Base-by-base conservation (phyloP, 1,140 invertebrate genomes). In the Bombyx mandarina region DNA sequence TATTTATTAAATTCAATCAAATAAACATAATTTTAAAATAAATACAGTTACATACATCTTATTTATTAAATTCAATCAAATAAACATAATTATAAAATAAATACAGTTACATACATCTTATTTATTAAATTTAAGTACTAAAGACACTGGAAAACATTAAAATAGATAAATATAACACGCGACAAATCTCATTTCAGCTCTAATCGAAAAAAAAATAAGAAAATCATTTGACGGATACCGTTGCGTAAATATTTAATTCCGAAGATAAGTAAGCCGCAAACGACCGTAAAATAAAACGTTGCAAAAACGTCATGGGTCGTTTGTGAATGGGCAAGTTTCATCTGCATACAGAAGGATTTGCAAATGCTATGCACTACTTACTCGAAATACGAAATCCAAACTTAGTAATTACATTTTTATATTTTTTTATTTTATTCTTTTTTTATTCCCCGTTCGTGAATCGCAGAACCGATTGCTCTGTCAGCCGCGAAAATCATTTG, bases 281-380 rank as follows among this genome's bases (percentile, higher is more conserved):
- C 52, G 60, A 69, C 56, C 66, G 63, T 69, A 58, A 69, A 69
- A 69, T 66, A 65, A 35, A 65, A 65, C 35, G 58, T 69, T 66
- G 52, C 57, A 47, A 63, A 43, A 69, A 69, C 54, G 59, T 62
- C 54, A 61, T 54, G 57, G 58, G 46, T 68, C 63, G 44, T 57
- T 61, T 63, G 59, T 63, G 57, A 60, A 60, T 54, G 55, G 43
- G 51, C 55, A 55, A 62, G 52, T 67, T 63, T 57, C 60, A 61
- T 66, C 62, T 69, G 64, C 67, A 67, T 70, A 70, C 57, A 61
- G 60, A 63, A 61, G 22, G 58, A 61, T 65, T 65, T 44, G 35
- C 56, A 66, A 67, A 61, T 63, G 71, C 71, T 64, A 76, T 75
- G 73, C 70, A 71, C 77, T 73, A 77, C 47, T 77, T 77, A 73